Base-by-base conservation (phyloP, 2,797 vertebrate species). In the Tachyglossus aculeatus region DNA sequence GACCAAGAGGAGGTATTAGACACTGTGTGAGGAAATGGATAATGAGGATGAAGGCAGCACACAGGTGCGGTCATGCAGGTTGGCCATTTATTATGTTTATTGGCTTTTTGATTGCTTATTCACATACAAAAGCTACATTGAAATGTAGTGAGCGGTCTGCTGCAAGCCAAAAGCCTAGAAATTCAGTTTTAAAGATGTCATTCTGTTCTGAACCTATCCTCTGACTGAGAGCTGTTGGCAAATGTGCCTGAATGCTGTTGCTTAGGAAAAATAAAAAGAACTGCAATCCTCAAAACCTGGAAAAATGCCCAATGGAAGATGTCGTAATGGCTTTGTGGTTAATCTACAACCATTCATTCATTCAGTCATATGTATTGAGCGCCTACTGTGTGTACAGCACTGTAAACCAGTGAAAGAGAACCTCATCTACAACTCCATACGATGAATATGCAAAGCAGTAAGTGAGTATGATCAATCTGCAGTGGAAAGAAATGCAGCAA, bases 51-150 rank as follows among this genome's bases (percentile, higher is more conserved):
- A 67, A 52, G 53, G 38, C 12, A 77, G 7, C 9, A 19, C 50
- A 24, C 66, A 59, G 31, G 24, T 71, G 25, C 57, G 13, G 19
- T 67, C 31, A 32, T 7, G 62, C 56, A 64, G 4, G 12, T 52
- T 70, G 75, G 56, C 27, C 37, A 44, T 72, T 50, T 74, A 34
- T 50, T 40, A 67, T 13, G 1, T 19, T 82, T 85, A 43, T 33
- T 72, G 44, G 47, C 9, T 50, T 78, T 81, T 79, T 77, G 73
- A 57, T 78, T 83, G 71, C 62, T 52, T 9, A n/a, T 11, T 32
- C 50, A n/a, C 12, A 9, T 25, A 39, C 10, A 83, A 86, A 87
- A 72, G 7, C 55, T 59, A 67, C 39, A 51, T 63, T 82, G 52
- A 74, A 18, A 54, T 21, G 11, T 19, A 38, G 34, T 18, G 0